Base-by-base conservation (phyloP, 2,113 vertebrate species). In the Clarias gariepinus region DNA sequence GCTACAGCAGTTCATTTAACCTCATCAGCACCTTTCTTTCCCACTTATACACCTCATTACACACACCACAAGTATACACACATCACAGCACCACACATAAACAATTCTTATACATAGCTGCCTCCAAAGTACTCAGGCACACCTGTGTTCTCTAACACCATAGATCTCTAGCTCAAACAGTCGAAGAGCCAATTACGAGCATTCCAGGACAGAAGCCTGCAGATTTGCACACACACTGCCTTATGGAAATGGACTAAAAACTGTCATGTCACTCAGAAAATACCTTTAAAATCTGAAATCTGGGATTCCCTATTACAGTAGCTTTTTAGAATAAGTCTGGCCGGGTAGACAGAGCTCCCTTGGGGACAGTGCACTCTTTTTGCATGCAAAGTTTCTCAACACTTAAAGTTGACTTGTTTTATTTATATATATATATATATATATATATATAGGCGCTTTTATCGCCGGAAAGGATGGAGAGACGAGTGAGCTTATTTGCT, bases 1-100 rank as follows among this genome's bases (percentile, higher is more conserved):
- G 85, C 53, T n/a, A 64, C 53, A 41, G 83, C 83, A 85, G 85
- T 89, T 85, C 82, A 79, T 89, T 87, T 89, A 87, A 89, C 86
- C 85, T 86, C 82, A 78, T 47, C 78, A 69, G 30, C 53, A 53
- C 78, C 85, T 53, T 53, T 66, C 47, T 55, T 78, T 68, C 16
- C 60, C 74, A 79, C 84, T 85, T 79, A 86, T 28, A 86, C 78
- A 74, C 66, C n/a, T 74, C 33, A 81, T 73, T 81, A 82, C 61
- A 88, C 73, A 85, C 33, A 83, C 61, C 79, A 82, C 73, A 71
- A 36, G 80, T 78, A 90, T 16, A 85, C 9, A 87, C 82, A 82
- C 84, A 76, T 60, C 57, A 80, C 19, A 80, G 28, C 18, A 60
- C 28, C 76, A 79, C 82, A 87, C 82, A 87, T 30, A 60, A 36